A percentile compares a stretch with the other conserved stretches of the same genome.
phyloP scores from a whole-genome alignment of 2,113 vertebrate species.

The Panthera tigris region DNA sequence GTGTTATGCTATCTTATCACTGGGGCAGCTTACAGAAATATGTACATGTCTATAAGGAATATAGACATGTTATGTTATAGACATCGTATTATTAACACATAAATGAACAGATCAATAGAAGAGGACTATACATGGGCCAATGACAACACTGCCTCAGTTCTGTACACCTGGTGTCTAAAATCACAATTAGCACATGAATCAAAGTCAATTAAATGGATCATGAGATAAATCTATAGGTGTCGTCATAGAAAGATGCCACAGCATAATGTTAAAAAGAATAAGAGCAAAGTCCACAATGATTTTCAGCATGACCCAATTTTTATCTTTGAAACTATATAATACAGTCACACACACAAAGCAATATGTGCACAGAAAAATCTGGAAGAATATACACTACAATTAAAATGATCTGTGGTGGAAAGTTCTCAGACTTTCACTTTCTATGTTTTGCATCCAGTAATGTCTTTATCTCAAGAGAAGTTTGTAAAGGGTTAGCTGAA shows the following conservation, averaged over 20 bases:
- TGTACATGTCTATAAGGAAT: neutral
- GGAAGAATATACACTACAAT: neutral
- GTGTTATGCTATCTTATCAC: neutral
- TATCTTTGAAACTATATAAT: neutral
- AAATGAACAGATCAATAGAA: neutral
- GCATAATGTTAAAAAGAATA: neutral
- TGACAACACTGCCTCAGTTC: neutral
- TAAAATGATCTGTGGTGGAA: neutral
- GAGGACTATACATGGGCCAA: neutral
- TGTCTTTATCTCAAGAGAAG: neutral
- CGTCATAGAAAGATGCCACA: neutral
- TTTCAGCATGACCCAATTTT: neutral
- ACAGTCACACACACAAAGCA: neutral
- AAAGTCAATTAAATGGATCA: neutral
- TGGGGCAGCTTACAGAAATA: neutral
- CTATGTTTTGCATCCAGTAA: neutral
- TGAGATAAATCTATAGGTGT: neutral
- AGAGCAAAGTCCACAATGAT: neutral
- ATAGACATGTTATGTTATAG: too few relatives aligned
- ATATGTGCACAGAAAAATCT: neutral
- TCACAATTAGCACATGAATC: neutral
- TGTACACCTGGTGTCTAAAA: neutral
- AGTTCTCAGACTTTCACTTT: neutral
- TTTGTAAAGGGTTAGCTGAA: neutral
- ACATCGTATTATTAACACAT: neutral